phyloP scores from a whole-genome alignment of 35 echinoderm and acorn worm species.

The Strongylocentrotus purpuratus region DNA sequence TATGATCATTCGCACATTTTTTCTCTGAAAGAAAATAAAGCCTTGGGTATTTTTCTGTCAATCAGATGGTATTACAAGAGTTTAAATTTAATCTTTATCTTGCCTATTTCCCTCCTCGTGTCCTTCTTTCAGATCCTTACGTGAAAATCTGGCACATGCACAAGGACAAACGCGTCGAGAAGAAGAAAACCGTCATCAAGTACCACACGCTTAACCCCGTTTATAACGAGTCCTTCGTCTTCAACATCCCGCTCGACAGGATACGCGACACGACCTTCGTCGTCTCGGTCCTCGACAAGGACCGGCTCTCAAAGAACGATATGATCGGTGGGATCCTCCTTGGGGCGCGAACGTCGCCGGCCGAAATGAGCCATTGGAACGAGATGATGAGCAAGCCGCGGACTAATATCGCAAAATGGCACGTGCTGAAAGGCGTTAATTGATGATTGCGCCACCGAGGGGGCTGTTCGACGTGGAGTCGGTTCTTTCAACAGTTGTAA shows the following conservation, averaged over 20 bases:
- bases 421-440: constrained; percentile 92
- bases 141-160: constrained; percentile 97
- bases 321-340: constrained; percentile 90
- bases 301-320: constrained; percentile 88
- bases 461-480: background rate
- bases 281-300: constrained; percentile 85
- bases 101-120: background rate
- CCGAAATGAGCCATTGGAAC: constrained; percentile 90
- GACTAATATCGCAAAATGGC: constrained; percentile 94
- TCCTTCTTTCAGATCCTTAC: constrained; percentile 78
- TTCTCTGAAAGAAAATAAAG: too few relatives aligned
- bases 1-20: too few relatives aligned
- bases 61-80: background rate
- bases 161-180: constrained; percentile 93
- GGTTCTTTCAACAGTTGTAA: background rate
- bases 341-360: constrained; percentile 72
- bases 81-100: background rate
- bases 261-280: constrained; percentile 90
- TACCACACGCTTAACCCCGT: constrained; percentile 95
- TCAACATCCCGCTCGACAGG: constrained; percentile 84
- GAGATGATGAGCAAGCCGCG: constrained; percentile 95
- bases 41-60: too few relatives aligned
- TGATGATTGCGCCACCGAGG: constrained; percentile 50
- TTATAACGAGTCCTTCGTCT: constrained; percentile 94
- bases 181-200: constrained; percentile 92